Conservation (phyloP, 2,888 invertebrate species). For the Rhamnusium bicolor region DNA sequence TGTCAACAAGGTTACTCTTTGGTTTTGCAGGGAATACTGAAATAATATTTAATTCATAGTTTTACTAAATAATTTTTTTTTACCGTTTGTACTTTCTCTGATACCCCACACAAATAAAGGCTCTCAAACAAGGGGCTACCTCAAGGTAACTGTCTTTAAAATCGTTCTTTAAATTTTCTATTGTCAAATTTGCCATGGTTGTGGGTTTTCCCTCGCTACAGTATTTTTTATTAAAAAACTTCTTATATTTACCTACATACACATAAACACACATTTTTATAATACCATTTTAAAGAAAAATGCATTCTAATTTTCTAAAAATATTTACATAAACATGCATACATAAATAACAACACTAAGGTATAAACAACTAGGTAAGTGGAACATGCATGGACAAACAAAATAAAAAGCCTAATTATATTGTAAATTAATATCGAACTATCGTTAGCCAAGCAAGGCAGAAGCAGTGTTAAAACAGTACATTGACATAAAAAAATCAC, state of each 20-base stretch:
- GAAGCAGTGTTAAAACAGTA: conserved; percentile 49
- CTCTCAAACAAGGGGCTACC: not conserved
- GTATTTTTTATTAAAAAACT: no score
- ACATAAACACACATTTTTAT: not conserved
- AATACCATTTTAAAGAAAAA: not conserved
- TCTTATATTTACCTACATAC: not conserved
- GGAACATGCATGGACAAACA: conserved; percentile 1
- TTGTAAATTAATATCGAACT: not conserved
- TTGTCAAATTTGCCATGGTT: conserved; percentile 19
- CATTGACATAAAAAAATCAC: conserved; percentile 65
- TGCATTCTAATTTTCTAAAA: not conserved
- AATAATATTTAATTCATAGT: no score
- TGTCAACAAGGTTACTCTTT: not conserved
- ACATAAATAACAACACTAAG: not conserved
- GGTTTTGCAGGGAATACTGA: no score
- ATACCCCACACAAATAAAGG: not conserved
- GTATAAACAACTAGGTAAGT: conserved; percentile 15
- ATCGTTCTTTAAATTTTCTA: not conserved
- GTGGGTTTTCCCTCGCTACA: not conserved
- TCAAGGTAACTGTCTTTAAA: conserved; percentile 6
- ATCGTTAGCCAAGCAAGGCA: conserved; percentile 1
- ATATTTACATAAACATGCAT: not conserved
- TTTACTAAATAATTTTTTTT: no score
- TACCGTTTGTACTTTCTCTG: no score
- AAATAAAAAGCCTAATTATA: conserved; percentile 11